A percentile compares a stretch with the other conserved stretches of the same genome.
phyloP scores from a whole-genome alignment of 2,113 vertebrate species.

The Oriolus oriolus region DNA sequence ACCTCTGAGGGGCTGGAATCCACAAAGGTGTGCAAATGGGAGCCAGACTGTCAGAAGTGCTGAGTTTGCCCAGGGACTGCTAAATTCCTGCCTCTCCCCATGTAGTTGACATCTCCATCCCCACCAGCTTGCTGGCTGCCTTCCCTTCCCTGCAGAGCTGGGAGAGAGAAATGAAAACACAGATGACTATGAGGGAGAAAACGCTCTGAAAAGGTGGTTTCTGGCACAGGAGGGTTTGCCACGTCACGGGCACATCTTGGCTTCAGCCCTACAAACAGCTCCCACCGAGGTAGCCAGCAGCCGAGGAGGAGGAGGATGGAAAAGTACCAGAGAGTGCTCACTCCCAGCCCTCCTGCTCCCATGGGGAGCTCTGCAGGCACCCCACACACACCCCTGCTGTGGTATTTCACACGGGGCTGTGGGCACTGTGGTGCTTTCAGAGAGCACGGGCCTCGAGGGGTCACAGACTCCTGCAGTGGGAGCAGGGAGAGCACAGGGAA shows the following conservation, averaged over 20 bases:
- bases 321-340: neutral
- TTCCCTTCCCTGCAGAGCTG: slow-evolving; percentile 7
- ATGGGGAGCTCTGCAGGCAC: neutral
- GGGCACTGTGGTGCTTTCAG: neutral
- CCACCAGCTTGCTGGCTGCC: neutral
- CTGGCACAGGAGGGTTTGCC: neutral
- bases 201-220: neutral
- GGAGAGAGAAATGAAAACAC: slow-evolving; percentile 17
- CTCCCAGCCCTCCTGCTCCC: neutral
- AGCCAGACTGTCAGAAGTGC: neutral
- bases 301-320: neutral
- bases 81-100: slow-evolving; percentile 63
- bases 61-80: slow-evolving; percentile 30
- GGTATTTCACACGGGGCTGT: neutral
- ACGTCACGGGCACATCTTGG: neutral
- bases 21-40: neutral
- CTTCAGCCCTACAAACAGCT: neutral
- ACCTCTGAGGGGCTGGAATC: neutral
- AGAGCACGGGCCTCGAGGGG: neutral
- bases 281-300: neutral
- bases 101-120: slow-evolving; percentile 19
- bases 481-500: neutral
- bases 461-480: neutral
- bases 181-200: neutral
- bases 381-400: rapidly evolving